A percentile compares a stretch with the other conserved stretches of the same genome.
Conservation (phyloP, 2,888 invertebrate species). For the Agrotis segetum region DNA sequence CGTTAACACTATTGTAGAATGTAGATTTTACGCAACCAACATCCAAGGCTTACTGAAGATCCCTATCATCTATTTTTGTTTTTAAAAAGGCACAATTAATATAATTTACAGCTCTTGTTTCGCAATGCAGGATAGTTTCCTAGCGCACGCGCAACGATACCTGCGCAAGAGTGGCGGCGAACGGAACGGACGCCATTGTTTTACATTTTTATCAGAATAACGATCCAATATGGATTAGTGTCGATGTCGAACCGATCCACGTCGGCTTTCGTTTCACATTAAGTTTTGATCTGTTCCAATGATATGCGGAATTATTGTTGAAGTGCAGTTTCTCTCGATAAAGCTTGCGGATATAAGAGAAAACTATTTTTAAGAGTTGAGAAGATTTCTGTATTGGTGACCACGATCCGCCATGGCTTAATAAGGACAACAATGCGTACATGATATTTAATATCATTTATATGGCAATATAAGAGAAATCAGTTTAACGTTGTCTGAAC, state of each 20-base stretch:
- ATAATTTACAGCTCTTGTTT: slow-evolving; percentile 70
- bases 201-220: slow-evolving; percentile 78
- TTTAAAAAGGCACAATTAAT: slow-evolving; percentile 70
- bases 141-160: slow-evolving; percentile 60
- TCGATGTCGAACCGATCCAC: slow-evolving; percentile 72
- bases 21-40: slow-evolving; percentile 58
- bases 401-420: not conserved
- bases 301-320: slow-evolving; percentile 41
- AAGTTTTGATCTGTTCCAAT: slow-evolving; percentile 46
- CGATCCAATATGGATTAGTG: slow-evolving; percentile 83
- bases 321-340: slow-evolving; percentile 43
- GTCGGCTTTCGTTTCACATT: slow-evolving; percentile 70
- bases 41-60: slow-evolving; percentile 63
- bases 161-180: slow-evolving; percentile 73
- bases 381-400: not conserved
- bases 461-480: not conserved
- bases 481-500: too few species aligned
- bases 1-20: slow-evolving; percentile 50
- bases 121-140: slow-evolving; percentile 73
- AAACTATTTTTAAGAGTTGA: slow-evolving; percentile 9
- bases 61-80: slow-evolving; percentile 62
- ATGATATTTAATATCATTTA: not conserved
- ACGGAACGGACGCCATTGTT: slow-evolving; percentile 77
- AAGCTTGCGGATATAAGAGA: slow-evolving; percentile 21
- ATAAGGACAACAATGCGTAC: not conserved